Evolutionary conservation across 2,113 vertebrate genomes (phyloP).

Genomic region (Smithornis capensis): DNA sequence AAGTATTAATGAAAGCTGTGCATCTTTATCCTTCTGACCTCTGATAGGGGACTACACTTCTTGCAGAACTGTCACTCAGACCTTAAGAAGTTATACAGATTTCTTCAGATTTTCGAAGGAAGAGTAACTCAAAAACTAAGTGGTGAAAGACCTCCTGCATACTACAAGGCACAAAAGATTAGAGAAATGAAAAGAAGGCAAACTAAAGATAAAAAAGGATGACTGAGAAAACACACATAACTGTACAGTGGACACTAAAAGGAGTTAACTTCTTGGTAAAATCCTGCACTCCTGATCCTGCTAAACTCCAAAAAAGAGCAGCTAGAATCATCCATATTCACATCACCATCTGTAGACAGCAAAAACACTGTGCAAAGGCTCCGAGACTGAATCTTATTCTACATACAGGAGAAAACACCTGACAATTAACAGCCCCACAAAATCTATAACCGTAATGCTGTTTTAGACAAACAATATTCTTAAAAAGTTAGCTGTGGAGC

Average conservation of each 20-base stretch:
- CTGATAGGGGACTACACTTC: neutral
- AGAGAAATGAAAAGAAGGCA: neutral
- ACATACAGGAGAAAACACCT: neutral
- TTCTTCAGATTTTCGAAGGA: neutral
- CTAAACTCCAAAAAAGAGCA: neutral
- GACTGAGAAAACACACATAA: neutral
- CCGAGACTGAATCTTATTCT: neutral
- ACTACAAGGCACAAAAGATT: neutral
- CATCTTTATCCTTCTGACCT: neutral
- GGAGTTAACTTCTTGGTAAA: neutral
- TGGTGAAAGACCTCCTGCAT: neutral
- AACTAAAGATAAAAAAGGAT: neutral
- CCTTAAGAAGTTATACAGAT: neutral
- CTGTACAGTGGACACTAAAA: neutral
- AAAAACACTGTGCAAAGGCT: neutral
- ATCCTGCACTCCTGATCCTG: neutral
- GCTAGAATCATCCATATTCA: neutral
- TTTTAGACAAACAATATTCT: neutral
- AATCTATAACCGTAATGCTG: neutral
- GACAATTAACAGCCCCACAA: neutral
- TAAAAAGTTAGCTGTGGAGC: neutral
- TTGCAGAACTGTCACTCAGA: neutral
- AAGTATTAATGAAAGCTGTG: neutral
- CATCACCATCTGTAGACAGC: neutral
- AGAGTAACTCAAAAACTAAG: neutral